Conservation (phyloP, 2,113 vertebrate species). For the Zapus hudsonius region DNA sequence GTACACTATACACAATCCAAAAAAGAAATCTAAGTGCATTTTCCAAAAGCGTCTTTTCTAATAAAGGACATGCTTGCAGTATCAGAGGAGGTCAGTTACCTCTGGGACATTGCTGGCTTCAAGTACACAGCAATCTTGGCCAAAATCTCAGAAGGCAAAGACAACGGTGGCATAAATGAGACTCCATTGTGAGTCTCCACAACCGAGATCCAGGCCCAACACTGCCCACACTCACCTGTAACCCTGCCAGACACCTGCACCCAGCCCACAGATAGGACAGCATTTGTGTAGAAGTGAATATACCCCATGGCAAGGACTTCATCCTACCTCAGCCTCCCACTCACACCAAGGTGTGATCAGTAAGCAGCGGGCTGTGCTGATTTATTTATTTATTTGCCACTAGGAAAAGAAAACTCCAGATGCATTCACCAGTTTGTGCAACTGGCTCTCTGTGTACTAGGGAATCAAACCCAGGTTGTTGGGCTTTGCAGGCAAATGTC, state of each 20-base stretch:
- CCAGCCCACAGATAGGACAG: too few relatives aligned
- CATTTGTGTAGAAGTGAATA: background rate
- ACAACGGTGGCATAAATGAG: too few relatives aligned
- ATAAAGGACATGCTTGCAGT: background rate
- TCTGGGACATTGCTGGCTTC: background rate
- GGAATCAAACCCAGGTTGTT: too few relatives aligned
- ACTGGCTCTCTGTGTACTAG: too few relatives aligned
- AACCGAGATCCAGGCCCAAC: background rate
- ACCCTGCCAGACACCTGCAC: too few relatives aligned
- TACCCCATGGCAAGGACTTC: rapidly evolving
- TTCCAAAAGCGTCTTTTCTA: background rate
- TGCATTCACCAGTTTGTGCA: too few relatives aligned
- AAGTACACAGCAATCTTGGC: background rate
- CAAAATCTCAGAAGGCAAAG: background rate
- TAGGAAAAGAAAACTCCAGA: too few relatives aligned
- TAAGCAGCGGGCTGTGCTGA: background rate
- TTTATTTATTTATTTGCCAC: too few relatives aligned
- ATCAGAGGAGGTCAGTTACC: rapidly evolving
- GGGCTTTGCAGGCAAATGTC: too few relatives aligned
- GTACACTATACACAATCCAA: background rate
- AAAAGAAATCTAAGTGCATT: background rate
- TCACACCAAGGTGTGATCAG: background rate
- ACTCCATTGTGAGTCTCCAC: too few relatives aligned
- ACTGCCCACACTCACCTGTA: too few relatives aligned
- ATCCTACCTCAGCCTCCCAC: background rate